Percentiles rank a stretch among this genome's conserved stretches.
Conservation (phyloP, 2,888 invertebrate species). For the Ptychoptera albimana region DNA sequence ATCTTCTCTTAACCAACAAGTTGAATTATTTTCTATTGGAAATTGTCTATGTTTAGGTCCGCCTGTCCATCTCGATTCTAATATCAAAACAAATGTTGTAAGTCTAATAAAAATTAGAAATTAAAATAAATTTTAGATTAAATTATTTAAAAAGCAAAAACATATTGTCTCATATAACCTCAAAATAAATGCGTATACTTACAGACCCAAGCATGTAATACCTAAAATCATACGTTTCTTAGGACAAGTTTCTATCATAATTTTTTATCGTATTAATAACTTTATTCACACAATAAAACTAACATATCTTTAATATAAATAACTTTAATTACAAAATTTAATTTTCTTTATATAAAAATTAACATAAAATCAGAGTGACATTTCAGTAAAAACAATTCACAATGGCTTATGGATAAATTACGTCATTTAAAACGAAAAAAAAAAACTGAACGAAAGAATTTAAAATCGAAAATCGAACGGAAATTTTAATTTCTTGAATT, state of each 20-base stretch:
- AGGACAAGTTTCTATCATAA: constrained; percentile 73
- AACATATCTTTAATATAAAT: too few species aligned
- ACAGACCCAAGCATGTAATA: constrained; percentile 59
- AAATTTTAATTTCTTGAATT: constrained; percentile 8
- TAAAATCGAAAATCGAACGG: too few species aligned
- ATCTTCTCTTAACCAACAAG: constrained; percentile 57
- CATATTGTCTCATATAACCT: background rate
- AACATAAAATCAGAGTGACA: too few species aligned
- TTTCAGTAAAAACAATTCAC: too few species aligned
- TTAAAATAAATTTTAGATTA: constrained; percentile 3
- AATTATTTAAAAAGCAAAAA: constrained; percentile 1
- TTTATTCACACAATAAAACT: too few species aligned
- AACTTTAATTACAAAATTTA: too few species aligned
- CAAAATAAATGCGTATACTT: constrained; percentile 26
- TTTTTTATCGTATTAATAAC: constrained; percentile 18
- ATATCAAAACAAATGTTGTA: constrained; percentile 63
- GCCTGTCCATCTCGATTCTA: constrained; percentile 57
- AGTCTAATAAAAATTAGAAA: constrained; percentile 38
- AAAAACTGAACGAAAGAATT: too few species aligned
- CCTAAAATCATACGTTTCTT: constrained; percentile 70
- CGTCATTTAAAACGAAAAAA: too few species aligned
- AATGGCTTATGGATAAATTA: too few species aligned
- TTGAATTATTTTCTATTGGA: constrained; percentile 59
- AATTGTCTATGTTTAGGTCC: constrained; percentile 44
- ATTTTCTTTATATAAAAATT: too few species aligned